Base-by-base conservation (phyloP, 2,113 vertebrate genomes). In the Hystrix cristata region DNA sequence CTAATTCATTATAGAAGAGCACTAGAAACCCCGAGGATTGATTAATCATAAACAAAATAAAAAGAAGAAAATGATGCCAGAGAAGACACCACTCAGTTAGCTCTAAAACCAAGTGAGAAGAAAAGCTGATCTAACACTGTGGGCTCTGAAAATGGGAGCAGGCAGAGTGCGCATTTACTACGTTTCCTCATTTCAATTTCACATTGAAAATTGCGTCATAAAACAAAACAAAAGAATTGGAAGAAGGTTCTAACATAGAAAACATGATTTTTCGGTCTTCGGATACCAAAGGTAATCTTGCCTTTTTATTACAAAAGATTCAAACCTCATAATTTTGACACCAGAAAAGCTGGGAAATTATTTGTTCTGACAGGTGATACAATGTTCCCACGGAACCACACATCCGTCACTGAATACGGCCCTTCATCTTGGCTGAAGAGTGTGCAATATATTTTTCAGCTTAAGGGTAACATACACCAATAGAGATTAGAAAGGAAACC, bases 1-100 rank as follows among this genome's bases (percentile, higher is more conserved):
- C 90, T 96, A 55, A 97, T 97, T 93, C 85, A 62, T 96, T 83
- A 82, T 46, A 92, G 93, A 89, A 43, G 46, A 71, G 16, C 46
- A 55, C 51, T 93, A 72, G 21, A 19, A 38, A 95, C 79, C 55
- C 65, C 48, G 89, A 94, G 72, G 65, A 95, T 88, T 62, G 1
- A 92, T 90, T 97, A 96, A 81, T 87, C 62, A 64, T 60, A 71
- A 88, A 71, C 4, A 82, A 57, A 82, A 4, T 11, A 46, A n/a
- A 71, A 93, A 91, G 80, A 94, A 90, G 90, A 98, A 95, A 87
- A 57, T 51, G 29, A 7, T 96, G 3, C 55, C 51, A 59, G 46
- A 94, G 67, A 87, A 97, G 29, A 95, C 62, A 84, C 43, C 82
- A 27, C 74, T 96, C 94, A 72, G 87, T 86, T 97, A 89, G 62